These are phyloP conservation scores for Microplitis deprimator DNA, from an alignment of 2,888 invertebrate genomes.

Conservation along the genomic window DNA sequence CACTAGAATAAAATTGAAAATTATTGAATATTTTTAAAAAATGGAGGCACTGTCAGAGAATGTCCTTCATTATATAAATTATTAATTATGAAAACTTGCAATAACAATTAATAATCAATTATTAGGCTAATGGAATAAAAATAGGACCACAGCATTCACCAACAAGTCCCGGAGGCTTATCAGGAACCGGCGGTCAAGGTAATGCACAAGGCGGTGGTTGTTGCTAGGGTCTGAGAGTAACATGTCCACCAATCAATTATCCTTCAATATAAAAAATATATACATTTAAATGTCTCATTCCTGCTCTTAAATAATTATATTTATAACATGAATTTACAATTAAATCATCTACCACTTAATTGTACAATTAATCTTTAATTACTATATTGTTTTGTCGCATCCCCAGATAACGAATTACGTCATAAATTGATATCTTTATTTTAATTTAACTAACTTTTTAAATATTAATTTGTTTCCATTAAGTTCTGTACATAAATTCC, in stretches of 20 bases:
- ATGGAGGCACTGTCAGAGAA: too few relatives aligned
- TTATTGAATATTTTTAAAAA: too few relatives aligned
- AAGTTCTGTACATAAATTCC: not conserved
- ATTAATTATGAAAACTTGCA: too few relatives aligned
- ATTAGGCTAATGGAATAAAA: constrained; percentile 98
- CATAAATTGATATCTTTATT: constrained; percentile 18
- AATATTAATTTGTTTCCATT: not conserved
- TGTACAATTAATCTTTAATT: not conserved
- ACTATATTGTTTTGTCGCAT: constrained; percentile 10
- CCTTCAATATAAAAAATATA: constrained; percentile 61
- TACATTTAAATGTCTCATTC: constrained; percentile 57
- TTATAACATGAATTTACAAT: not conserved
- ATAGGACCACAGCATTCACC: constrained; percentile 99
- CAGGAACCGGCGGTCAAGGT: constrained; percentile 86
- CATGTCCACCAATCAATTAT: constrained; percentile 66
- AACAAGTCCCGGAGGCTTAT: constrained; percentile 82
- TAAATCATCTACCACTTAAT: not conserved
- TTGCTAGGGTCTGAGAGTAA: constrained; percentile 78
- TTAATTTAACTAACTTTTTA: not conserved
- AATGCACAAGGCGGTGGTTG: constrained; percentile 91
- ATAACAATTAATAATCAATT: constrained; percentile 10
- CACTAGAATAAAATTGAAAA: too few relatives aligned
- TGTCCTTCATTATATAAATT: too few relatives aligned
- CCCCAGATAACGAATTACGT: constrained; percentile 15
- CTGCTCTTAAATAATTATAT: constrained; percentile 52